Conservation (phyloP, 2,888 invertebrate species). For the Philereme vetulata region DNA sequence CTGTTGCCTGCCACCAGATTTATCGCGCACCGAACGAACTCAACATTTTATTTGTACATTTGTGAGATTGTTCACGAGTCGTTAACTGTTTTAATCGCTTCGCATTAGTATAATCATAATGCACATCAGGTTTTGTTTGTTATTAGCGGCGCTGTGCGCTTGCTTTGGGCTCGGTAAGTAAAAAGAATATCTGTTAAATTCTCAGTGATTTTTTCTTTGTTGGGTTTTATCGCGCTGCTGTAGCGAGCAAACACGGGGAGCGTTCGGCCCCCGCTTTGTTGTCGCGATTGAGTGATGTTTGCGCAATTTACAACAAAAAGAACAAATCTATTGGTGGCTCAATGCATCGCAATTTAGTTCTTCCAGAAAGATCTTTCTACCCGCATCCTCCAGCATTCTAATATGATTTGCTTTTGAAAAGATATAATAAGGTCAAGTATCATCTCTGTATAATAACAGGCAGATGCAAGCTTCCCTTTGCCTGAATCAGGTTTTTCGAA, state of each 20-base stretch:
- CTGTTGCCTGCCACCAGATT: conserved; percentile 47
- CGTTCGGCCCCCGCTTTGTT: conserved; percentile 44
- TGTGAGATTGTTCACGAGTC: conserved; percentile 49
- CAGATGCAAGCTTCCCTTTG: no score
- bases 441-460: no score
- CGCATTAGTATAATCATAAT: conserved; percentile 55
- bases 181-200: conserved; percentile 43
- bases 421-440: neutral
- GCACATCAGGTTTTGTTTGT: conserved; percentile 59
- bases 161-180: conserved; percentile 65
- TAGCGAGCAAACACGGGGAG: conserved; percentile 34
- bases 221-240: conserved; percentile 49
- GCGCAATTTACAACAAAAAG: conserved; percentile 49
- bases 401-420: neutral
- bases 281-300: conserved; percentile 47
- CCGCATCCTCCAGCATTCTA: conserved; percentile 16
- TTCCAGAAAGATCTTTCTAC: conserved; percentile 32
- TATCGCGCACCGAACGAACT: conserved; percentile 33
- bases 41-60: conserved; percentile 53
- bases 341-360: conserved; percentile 15
- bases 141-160: conserved; percentile 64
- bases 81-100: conserved; percentile 36
- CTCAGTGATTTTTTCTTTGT: conserved; percentile 53
- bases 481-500: no score
- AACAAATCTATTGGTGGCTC: conserved; percentile 13